phyloP scores from a whole-genome alignment of 2,797 vertebrate genomes.

The Pipistrellus pipistrellus region DNA sequence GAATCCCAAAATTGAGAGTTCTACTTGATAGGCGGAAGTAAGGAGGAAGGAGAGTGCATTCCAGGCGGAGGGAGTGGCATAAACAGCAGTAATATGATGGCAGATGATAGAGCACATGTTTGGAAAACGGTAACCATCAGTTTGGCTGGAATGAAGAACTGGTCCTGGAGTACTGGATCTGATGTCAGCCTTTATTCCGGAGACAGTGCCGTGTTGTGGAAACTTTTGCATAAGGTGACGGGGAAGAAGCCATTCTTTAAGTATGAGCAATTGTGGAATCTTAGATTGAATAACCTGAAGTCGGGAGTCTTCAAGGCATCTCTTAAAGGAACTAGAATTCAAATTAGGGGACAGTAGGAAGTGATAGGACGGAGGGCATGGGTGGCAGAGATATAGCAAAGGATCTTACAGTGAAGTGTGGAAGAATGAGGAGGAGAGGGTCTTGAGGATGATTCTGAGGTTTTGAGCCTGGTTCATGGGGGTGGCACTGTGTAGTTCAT shows the following conservation, averaged over 20 bases:
- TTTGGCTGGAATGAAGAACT: constrained; percentile 23
- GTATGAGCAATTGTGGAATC: not conserved
- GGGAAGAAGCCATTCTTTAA: not conserved
- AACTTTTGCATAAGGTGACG: not conserved
- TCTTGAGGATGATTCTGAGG: not conserved
- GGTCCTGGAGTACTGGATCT: not conserved
- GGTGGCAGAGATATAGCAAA: not conserved
- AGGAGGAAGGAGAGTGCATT: not conserved
- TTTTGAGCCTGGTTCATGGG: not conserved
- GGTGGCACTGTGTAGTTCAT: not conserved
- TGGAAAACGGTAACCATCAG: not conserved
- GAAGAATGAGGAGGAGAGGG: not conserved
- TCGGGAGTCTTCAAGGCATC: not conserved
- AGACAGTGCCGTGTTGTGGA: constrained; percentile 13
- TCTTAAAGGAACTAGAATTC: not conserved
- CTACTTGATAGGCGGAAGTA: not conserved
- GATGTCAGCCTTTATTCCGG: constrained; percentile 22
- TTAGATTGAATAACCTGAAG: not conserved
- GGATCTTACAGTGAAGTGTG: not conserved
- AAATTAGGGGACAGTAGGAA: no score
- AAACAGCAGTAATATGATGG: not conserved
- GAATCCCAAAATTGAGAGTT: not conserved
- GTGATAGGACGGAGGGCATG: not conserved
- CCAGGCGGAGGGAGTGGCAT: not conserved
- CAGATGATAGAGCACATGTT: not conserved